phyloP scores from a whole-genome alignment of 2,888 invertebrate genomes.

The Agrochola macilenta region DNA sequence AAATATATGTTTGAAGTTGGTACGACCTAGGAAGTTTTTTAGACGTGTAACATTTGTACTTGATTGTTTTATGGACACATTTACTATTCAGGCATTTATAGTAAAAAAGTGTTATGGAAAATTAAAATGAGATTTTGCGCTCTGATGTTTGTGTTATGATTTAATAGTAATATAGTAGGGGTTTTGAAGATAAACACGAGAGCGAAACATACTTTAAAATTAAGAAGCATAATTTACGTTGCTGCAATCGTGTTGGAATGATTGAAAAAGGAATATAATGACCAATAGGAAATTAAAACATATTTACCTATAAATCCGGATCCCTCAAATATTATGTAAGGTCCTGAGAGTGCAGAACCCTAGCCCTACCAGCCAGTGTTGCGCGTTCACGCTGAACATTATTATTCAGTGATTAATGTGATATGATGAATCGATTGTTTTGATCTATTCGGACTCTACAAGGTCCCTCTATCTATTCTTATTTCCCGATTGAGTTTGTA shows the following conservation, averaged over 20 bases:
- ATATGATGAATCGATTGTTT: constrained; percentile 61
- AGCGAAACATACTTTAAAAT: background rate
- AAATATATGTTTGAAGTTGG: background rate
- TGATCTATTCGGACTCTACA: constrained; percentile 59
- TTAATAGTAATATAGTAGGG: too few relatives aligned
- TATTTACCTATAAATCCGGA: background rate
- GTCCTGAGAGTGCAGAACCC: constrained; percentile 39
- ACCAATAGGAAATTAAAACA: background rate
- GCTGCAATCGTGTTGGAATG: background rate
- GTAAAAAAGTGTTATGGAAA: background rate
- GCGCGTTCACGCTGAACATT: constrained; percentile 38
- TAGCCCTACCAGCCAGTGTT: constrained; percentile 19
- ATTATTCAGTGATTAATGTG: constrained; percentile 56
- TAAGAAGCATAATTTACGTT: background rate
- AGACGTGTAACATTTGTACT: background rate
- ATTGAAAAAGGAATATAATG: background rate
- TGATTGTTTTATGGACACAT: background rate
- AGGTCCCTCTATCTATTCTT: constrained; percentile 55
- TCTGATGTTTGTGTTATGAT: background rate
- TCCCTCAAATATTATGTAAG: background rate
- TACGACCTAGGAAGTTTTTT: background rate
- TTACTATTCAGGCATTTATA: background rate
- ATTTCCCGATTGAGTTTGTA: constrained; percentile 48
- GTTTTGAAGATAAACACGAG: background rate
- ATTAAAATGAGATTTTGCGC: background rate